Evolutionary conservation across 2,888 invertebrate genomes (phyloP).

Genomic region (Rotaria macrura): DNA sequence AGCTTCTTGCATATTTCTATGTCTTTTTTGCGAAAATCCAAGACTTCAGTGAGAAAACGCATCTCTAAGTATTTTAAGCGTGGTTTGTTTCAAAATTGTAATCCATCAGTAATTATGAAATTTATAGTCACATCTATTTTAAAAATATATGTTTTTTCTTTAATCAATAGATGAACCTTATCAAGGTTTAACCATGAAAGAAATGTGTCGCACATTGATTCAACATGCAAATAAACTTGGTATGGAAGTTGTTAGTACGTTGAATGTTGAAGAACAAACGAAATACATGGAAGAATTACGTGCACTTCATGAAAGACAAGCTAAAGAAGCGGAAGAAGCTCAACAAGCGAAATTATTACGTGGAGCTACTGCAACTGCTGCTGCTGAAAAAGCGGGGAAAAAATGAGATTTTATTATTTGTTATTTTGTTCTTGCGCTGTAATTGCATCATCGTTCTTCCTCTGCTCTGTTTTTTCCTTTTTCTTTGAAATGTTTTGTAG

Average conservation of each 20-base stretch:
- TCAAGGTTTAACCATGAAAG: constrained; percentile 39
- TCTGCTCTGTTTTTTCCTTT: background rate
- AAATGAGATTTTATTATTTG: background rate
- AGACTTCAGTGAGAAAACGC: too few species aligned
- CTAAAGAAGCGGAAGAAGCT: constrained; percentile 66
- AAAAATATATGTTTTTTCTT: too few species aligned
- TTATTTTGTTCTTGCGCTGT: background rate
- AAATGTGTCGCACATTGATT: constrained; percentile 67
- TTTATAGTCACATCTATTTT: too few species aligned
- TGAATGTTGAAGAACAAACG: constrained; percentile 69
- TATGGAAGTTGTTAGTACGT: constrained; percentile 66
- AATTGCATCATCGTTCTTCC: background rate
- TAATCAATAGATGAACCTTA: constrained; percentile 30
- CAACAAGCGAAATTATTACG: constrained; percentile 81
- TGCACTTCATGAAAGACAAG: constrained; percentile 70
- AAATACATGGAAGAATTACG: constrained; percentile 41
- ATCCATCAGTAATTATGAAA: too few species aligned
- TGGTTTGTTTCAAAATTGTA: too few species aligned
- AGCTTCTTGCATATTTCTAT: too few species aligned
- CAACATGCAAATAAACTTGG: constrained; percentile 70
- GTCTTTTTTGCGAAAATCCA: too few species aligned
- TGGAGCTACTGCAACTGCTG: constrained; percentile 35
- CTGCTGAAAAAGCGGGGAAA: background rate
- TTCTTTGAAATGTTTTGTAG: background rate
- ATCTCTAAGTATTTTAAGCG: too few species aligned